Base-by-base conservation (phyloP, 2,888 invertebrate genomes). In the Tridacna crocea region DNA sequence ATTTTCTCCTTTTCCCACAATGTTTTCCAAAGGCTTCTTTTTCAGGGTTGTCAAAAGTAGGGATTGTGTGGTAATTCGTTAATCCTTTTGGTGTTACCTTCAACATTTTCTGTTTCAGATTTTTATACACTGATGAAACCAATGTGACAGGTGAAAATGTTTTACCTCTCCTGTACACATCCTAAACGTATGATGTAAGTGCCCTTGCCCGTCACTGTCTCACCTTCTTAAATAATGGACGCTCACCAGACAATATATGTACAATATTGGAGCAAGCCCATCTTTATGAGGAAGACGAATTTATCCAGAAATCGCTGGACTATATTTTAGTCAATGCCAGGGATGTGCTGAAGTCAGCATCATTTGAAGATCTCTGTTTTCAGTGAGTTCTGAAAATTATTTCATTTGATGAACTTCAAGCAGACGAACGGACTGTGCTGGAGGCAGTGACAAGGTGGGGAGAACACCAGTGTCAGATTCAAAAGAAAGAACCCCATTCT, bases 251-350 rank as follows among this genome's bases (percentile, higher is more conserved):
- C 13, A 90, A 89, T 47, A 84, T 89, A 13, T 90, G 89, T 75
- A 79, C 87, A 27, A 88, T 90, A 27, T 70, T 90, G n/a, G 89
- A 90, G 77, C 90, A 90, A 65, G 89, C 90, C 0, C 85, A 89
- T 73, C 68, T 90, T 36, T 90, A 88, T 73, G 88, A 89, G 68
- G 90, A 90, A 73, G 79, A 87, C 8, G 87, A 88, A 12, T 87
- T 87, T 19, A 75, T 82, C 63, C 76, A 83, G 22, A 84, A 88
- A 51, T 88, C 87, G 19, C 65, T 90, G 66, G 80, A 83, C 24
- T 89, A 85, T 68, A 87, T 90, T n/a, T 78, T 87, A 51, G 79
- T 77, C 13, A 82, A 90, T 66, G 87, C 87, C 0, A 70, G 78
- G 26, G 87, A 87, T 15, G 90, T 90, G 0, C 58, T 90, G 15